Base-by-base conservation (phyloP, 2,797 vertebrate species). In the Carapus acus region DNA sequence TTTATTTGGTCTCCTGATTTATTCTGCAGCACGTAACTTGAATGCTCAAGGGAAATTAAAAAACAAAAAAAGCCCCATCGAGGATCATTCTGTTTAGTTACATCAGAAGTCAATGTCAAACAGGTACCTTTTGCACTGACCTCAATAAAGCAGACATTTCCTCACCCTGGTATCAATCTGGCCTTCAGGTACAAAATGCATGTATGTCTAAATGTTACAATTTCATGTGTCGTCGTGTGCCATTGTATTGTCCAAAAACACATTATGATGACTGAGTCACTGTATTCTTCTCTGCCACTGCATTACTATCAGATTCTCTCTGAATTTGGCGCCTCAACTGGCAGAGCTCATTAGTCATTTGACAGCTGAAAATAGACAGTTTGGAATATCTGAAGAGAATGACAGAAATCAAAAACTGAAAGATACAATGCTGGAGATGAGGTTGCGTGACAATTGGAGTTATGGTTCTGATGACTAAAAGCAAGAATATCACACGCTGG, bases 381-480 rank as follows among this genome's bases (percentile, higher is more conserved):
- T 40, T 1, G 40, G 15, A 44, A 53, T 16, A 40, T 39, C n/a
- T 17, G 8, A 43, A 62, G 41, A 18, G 39, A 19, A 52, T 16
- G 1, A 24, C 19, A 8, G 12, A 39, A 49, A 49, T 49, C 29
- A 39, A 9, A 21, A 27, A 27, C 40, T 21, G 36, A 65, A 27
- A 0, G 5, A 31, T 34, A 38, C 4, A 33, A 16, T 24, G 50
- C 21, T 17, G 31, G 18, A 16, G 16, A 16, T 11, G 11, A 33
- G 31, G 14, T 12, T n/a, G n/a, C n/a, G n/a, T n/a, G n/a, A n/a
- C n/a, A n/a, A n/a, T n/a, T n/a, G n/a, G n/a, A n/a, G n/a, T n/a
- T n/a, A n/a, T n/a, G n/a, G n/a, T n/a, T n/a, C n/a, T n/a, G n/a
- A n/a, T n/a, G n/a, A n/a, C n/a, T n/a, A n/a, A n/a, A n/a, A n/a